Conservation (phyloP, 2,888 invertebrate genomes). For the Pheosia gnoma region DNA sequence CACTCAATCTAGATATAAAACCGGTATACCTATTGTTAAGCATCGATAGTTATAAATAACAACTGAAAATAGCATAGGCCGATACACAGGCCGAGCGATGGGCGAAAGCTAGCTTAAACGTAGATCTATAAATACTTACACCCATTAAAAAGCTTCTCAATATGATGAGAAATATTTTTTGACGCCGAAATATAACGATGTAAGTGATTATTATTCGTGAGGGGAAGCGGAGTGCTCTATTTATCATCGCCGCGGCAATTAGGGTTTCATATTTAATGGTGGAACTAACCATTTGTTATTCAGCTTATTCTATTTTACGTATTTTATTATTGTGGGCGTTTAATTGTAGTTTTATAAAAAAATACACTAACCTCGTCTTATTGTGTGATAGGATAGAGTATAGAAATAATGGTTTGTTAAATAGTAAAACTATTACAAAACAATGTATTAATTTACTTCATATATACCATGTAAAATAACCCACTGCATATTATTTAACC, state of each 20-base stretch:
- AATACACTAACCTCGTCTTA: background rate
- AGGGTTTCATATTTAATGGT: conserved; percentile 25
- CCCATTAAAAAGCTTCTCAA: conserved; percentile 8
- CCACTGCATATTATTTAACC: no score
- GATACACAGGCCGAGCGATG: background rate
- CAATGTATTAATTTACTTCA: no score
- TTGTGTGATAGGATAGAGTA: background rate
- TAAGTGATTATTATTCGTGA: conserved; percentile 35
- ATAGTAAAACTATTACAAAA: no score
- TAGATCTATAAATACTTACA: background rate
- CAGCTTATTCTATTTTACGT: conserved; percentile 11
- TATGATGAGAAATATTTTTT: conserved; percentile 18
- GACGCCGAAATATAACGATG: conserved; percentile 14
- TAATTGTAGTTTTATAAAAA: background rate
- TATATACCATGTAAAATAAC: no score
- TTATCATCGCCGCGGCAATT: conserved; percentile 34
- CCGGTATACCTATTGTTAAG: conserved; percentile 3
- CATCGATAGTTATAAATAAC: background rate
- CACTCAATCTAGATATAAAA: background rate
- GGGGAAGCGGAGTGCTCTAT: conserved; percentile 32
- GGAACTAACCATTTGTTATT: conserved; percentile 20
- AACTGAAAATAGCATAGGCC: background rate
- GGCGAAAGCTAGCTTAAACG: background rate
- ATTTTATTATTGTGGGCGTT: background rate
- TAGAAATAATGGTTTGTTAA: no score